phyloP scores from a whole-genome alignment of 2,888 invertebrate species.

The Zaprionus obscuricornis region DNA sequence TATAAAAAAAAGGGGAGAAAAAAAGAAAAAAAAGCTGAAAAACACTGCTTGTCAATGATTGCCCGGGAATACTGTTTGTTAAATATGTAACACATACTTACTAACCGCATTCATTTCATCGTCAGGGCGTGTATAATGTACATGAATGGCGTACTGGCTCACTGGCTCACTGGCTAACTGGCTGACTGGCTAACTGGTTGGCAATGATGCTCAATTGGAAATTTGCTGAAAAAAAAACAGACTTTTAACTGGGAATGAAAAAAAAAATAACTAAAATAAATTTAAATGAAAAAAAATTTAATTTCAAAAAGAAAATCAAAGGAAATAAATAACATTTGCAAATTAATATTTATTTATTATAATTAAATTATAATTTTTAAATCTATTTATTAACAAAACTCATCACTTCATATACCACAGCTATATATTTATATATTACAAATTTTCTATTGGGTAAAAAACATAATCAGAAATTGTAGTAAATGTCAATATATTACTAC shows the following conservation, averaged over 20 bases:
- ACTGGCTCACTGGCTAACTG: background rate
- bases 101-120: slow-evolving; percentile 50
- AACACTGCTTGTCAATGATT: slow-evolving; percentile 55
- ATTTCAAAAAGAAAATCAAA: too few relatives aligned
- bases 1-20: slow-evolving; percentile 23
- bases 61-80: slow-evolving; percentile 43
- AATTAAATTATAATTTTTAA: too few relatives aligned
- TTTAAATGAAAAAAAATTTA: too few relatives aligned
- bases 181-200: background rate
- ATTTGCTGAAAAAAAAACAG: background rate
- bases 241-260: too few relatives aligned
- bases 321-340: too few relatives aligned
- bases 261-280: too few relatives aligned
- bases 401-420: too few relatives aligned
- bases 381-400: too few relatives aligned
- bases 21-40: background rate
- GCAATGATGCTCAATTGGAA: slow-evolving; percentile 7
- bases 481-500: background rate
- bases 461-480: too few relatives aligned
- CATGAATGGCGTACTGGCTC: background rate
- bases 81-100: slow-evolving; percentile 61
- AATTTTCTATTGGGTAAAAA: too few relatives aligned
- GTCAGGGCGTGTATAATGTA: slow-evolving; percentile 1
- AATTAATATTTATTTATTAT: too few relatives aligned
- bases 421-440: too few relatives aligned